Percentiles rank a stretch among this genome's conserved stretches.
Evolutionary conservation across 2,888 invertebrate species (phyloP).

Genomic region (Ferrisia virgata): DNA sequence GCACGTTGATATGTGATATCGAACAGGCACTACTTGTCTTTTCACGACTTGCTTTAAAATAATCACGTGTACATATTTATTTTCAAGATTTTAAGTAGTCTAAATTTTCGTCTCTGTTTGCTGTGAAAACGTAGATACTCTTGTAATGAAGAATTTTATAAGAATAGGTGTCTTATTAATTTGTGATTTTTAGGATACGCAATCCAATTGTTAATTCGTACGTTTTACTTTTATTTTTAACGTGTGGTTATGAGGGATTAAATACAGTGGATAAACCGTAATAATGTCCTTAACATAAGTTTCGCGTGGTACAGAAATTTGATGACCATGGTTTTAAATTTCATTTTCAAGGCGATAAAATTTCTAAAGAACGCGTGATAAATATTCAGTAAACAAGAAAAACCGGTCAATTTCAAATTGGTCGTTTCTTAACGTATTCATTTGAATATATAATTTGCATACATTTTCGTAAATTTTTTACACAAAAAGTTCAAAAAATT

Average conservation of each 20-base stretch:
- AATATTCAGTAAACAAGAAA: neutral
- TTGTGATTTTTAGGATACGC: too few relatives aligned
- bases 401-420: neutral
- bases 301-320: neutral
- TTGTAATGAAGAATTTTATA: too few relatives aligned
- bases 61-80: neutral
- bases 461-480: neutral
- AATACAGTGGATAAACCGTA: neutral
- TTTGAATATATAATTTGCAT: neutral
- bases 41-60: neutral
- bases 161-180: too few relatives aligned
- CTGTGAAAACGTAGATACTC: too few relatives aligned
- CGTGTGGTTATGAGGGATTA: neutral
- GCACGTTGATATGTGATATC: neutral
- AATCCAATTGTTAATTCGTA: too few relatives aligned
- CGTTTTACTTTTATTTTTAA: too few relatives aligned
- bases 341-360: neutral
- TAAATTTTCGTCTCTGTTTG: too few relatives aligned
- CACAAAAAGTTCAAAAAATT: too few relatives aligned
- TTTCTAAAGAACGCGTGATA: neutral
- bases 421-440: neutral
- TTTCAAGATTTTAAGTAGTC: too few relatives aligned
- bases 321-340: neutral
- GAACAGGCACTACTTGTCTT: neutral
- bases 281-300: neutral